phyloP scores from a whole-genome alignment of 2,113 vertebrate species.

The Scortum barcoo region DNA sequence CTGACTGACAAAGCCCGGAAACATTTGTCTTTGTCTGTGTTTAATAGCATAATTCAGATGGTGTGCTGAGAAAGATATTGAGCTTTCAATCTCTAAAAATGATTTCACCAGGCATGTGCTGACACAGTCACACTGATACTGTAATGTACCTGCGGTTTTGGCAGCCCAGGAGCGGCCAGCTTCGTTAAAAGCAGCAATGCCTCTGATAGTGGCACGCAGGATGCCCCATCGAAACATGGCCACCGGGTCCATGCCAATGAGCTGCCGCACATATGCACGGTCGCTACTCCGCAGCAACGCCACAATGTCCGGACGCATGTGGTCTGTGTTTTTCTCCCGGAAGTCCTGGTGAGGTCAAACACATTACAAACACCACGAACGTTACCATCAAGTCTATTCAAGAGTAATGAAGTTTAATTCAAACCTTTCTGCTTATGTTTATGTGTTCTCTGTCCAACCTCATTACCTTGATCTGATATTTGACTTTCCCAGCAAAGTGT shows the following conservation, averaged over 20 bases:
- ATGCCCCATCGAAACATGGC: constrained; percentile 98
- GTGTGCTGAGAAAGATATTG: background rate
- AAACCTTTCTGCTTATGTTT: background rate
- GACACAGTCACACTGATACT: background rate
- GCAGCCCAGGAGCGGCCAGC: constrained; percentile 87
- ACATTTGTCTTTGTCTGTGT: background rate
- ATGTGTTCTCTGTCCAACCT: background rate
- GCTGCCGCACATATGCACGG: constrained; percentile 92
- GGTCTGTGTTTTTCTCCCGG: constrained; percentile 98
- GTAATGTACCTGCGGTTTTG: constrained; percentile 86
- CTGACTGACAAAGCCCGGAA: background rate
- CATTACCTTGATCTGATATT: constrained; percentile 95
- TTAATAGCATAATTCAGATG: background rate
- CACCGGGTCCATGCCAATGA: constrained; percentile 96
- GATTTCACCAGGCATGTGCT: background rate
- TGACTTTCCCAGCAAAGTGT: constrained; percentile 97
- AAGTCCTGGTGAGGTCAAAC: constrained; percentile 88
- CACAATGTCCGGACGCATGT: constrained; percentile 98
- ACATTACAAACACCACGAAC: background rate
- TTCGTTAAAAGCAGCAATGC: constrained; percentile 92
- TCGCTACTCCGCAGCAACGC: constrained; percentile 95
- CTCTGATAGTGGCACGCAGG: constrained; percentile 89
- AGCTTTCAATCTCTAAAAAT: background rate
- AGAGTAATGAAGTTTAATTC: background rate
- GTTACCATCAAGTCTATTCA: background rate